Percentiles rank a stretch among this genome's conserved stretches.
Evolutionary conservation across 2,797 vertebrate species (phyloP).

Genomic region (Eospalax fontanierii): DNA sequence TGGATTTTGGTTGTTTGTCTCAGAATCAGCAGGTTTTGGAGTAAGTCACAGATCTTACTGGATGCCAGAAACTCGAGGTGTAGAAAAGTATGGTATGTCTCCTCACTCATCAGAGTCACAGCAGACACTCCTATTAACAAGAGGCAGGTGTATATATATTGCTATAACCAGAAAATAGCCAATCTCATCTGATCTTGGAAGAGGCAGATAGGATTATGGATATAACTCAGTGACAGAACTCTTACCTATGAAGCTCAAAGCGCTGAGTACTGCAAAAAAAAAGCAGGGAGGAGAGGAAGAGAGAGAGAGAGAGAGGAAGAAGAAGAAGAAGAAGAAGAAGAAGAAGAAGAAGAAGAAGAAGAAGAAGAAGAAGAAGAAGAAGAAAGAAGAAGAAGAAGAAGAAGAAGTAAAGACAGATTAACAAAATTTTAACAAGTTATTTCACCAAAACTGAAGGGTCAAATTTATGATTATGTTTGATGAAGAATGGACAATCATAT

Average conservation of each 20-base stretch:
- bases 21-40: background rate
- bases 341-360: no score
- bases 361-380: no score
- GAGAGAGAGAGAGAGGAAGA: background rate
- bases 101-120: background rate
- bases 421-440: background rate
- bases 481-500: background rate
- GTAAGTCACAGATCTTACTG: background rate
- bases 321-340: no score
- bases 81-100: background rate
- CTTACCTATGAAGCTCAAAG: background rate
- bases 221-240: background rate
- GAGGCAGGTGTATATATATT: background rate
- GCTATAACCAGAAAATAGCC: background rate
- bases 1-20: background rate
- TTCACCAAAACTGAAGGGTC: background rate
- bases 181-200: background rate
- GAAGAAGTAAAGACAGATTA: background rate
- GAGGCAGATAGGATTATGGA: background rate
- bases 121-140: background rate
- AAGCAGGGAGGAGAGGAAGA: background rate
- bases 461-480: background rate
- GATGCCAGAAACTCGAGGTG: background rate
- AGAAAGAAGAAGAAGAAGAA: no score
- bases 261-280: background rate